Evolutionary conservation across 2,113 vertebrate species (phyloP).

Genomic region (Antigone vipio): DNA sequence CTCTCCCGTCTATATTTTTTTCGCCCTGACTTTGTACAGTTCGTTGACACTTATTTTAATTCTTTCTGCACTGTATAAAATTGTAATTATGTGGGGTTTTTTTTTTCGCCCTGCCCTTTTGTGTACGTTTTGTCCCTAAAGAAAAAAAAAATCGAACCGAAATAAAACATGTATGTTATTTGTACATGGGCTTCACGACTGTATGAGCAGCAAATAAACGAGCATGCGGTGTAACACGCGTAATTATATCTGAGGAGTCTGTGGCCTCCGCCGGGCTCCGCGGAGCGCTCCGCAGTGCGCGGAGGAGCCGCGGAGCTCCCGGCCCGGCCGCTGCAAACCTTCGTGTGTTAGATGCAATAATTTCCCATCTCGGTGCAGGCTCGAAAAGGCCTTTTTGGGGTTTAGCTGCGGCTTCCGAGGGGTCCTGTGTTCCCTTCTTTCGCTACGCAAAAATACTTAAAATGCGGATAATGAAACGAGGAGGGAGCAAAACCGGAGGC

Average conservation of each 20-base stretch:
- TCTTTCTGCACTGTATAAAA: constrained; percentile 93
- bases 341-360: background rate
- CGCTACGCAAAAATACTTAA: background rate
- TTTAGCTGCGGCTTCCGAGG: background rate
- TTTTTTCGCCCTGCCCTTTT: constrained; percentile 61
- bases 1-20: background rate
- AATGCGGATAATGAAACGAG: background rate
- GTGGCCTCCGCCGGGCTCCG: background rate
- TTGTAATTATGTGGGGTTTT: constrained; percentile 70
- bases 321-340: background rate
- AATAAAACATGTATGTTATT: constrained; percentile 87
- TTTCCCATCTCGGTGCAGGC: background rate
- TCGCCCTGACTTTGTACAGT: constrained; percentile 60
- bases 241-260: constrained; percentile 17
- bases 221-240: constrained; percentile 21
- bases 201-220: constrained; percentile 71
- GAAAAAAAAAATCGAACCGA: constrained; percentile 68
- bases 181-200: constrained; percentile 71
- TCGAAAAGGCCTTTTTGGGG: background rate
- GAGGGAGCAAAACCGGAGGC: background rate
- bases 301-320: background rate
- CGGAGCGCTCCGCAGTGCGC: background rate
- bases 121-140: constrained; percentile 72
- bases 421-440: background rate
- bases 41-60: constrained; percentile 78